A percentile compares a stretch with the other conserved stretches of the same genome.
Conservation (phyloP, 1,140 invertebrate genomes). For the Drosophila kepulauana region DNA sequence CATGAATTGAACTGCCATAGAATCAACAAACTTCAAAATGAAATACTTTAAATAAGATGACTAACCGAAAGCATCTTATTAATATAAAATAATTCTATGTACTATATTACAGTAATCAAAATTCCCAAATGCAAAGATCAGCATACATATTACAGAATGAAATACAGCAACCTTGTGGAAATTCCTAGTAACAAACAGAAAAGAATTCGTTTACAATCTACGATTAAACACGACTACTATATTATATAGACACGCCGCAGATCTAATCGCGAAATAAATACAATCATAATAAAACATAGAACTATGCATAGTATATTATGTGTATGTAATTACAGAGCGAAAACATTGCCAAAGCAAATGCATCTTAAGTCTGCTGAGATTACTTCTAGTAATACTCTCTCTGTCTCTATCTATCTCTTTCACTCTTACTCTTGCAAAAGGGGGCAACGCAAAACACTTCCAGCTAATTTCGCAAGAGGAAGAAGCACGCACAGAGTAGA, state of each 20-base stretch:
- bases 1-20: too few species aligned
- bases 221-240: not conserved
- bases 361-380: slow-evolving; percentile 15
- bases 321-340: not conserved
- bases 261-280: slow-evolving; percentile 1
- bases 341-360: not conserved
- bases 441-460: not conserved
- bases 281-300: not conserved
- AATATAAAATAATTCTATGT: too few species aligned
- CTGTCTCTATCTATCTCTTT: not conserved
- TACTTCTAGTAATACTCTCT: slow-evolving; percentile 7
- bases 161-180: not conserved
- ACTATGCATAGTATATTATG: not conserved
- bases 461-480: slow-evolving; percentile 33
- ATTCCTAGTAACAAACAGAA: not conserved
- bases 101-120: too few species aligned
- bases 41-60: too few species aligned
- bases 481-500: not conserved
- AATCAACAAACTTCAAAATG: too few species aligned
- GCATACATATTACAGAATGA: not conserved
- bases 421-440: not conserved
- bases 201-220: not conserved
- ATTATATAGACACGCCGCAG: too few species aligned
- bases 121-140: not conserved
- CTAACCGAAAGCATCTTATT: too few species aligned